Conservation (phyloP, 2,113 vertebrate genomes). For the Sciurus niger region DNA sequence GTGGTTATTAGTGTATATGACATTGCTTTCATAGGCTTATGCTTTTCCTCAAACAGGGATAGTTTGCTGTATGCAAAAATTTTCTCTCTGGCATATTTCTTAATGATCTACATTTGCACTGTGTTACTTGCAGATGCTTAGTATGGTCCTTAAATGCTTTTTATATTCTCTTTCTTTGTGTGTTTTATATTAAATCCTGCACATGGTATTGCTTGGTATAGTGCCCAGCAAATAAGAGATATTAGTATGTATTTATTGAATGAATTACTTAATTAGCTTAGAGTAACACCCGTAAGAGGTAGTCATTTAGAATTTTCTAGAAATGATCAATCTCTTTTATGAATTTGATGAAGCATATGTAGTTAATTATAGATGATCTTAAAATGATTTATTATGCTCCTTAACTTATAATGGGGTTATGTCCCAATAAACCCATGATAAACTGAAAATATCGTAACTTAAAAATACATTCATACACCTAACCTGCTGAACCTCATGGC, state of each 20-base stretch:
- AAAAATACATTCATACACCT: neutral
- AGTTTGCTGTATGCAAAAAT: constrained; percentile 14
- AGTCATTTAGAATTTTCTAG: constrained; percentile 18
- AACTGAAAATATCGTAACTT: neutral
- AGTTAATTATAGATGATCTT: constrained; percentile 25
- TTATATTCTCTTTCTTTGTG: neutral
- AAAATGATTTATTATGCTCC: constrained; percentile 36
- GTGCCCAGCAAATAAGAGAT: constrained; percentile 26
- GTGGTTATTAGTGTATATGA: constrained; percentile 11
- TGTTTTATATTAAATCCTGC: constrained; percentile 51
- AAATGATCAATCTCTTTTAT: neutral
- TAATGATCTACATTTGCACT: neutral
- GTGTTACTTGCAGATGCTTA: neutral
- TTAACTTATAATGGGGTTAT: neutral
- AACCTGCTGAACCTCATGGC: neutral
- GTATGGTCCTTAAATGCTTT: neutral
- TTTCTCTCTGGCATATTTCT: neutral
- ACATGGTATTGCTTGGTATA: neutral
- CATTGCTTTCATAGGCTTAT: neutral
- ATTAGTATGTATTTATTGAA: neutral
- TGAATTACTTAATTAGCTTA: neutral
- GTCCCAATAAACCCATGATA: neutral
- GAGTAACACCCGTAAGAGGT: neutral
- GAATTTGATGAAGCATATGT: constrained; percentile 35
- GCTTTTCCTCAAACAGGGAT: constrained; percentile 15